phyloP scores from a whole-genome alignment of 2,888 invertebrate species.

The Drosophila kanekoi region DNA sequence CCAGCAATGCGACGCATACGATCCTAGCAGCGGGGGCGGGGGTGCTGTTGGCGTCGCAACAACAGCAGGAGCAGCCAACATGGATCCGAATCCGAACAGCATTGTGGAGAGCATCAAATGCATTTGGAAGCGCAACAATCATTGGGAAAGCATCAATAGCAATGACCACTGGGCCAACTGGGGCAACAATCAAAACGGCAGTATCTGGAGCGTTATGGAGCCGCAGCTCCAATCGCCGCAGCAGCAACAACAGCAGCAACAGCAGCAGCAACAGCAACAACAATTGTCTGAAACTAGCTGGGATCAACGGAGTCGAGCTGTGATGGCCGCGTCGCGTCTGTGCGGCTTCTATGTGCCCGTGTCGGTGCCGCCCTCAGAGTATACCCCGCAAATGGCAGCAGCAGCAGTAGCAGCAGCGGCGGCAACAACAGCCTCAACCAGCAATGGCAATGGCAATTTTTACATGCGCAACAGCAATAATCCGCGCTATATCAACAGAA shows the following conservation, averaged over 20 bases:
- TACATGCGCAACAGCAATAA: background rate
- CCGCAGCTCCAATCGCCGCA: conserved; percentile 8
- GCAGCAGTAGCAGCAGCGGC: conserved; percentile 2
- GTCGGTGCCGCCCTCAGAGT: background rate
- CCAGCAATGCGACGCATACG: background rate
- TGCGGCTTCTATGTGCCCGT: conserved; percentile 5
- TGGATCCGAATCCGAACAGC: conserved; percentile 34
- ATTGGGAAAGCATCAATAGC: conserved; percentile 7
- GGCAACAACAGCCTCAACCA: background rate
- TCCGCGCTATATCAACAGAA: background rate
- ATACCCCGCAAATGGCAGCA: background rate
- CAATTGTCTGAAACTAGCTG: background rate
- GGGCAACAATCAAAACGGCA: conserved; percentile 20
- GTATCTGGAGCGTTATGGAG: conserved; percentile 30
- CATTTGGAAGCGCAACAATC: conserved; percentile 19
- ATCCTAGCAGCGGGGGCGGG: too few relatives aligned
- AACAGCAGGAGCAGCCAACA: background rate
- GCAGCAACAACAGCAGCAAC: background rate
- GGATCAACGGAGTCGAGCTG: conserved; percentile 25
- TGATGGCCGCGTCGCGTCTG: conserved; percentile 3
- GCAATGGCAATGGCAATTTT: conserved; percentile 6
- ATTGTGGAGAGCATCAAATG: conserved; percentile 54
- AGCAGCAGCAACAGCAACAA: conserved; percentile 12
- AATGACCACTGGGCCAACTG: conserved; percentile 15
- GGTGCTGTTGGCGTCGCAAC: too few relatives aligned